These are phyloP conservation scores for Oligia latruncula DNA, from an alignment of 2,888 invertebrate species.

Conservation along the genomic window DNA sequence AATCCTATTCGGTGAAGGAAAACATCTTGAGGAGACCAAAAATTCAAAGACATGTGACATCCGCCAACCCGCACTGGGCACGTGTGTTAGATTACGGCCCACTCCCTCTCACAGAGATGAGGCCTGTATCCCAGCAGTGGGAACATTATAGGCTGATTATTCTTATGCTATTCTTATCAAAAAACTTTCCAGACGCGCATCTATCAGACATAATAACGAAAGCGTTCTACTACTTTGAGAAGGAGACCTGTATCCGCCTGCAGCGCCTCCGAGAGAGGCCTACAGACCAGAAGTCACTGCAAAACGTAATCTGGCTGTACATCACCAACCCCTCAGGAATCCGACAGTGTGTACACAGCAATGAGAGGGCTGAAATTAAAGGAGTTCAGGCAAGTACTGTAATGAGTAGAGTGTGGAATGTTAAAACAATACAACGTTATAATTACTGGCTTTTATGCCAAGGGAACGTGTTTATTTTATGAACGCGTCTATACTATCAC, in stretches of 20 bases:
- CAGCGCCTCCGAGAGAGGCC: constrained; percentile 83
- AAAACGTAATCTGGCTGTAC: constrained; percentile 82
- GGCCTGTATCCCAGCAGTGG: background rate
- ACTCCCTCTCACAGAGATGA: too few relatives aligned
- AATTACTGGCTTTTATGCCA: background rate
- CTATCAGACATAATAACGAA: constrained; percentile 77
- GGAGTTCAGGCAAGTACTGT: constrained; percentile 81
- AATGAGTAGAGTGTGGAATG: background rate
- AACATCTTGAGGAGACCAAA: background rate
- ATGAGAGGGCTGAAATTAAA: constrained; percentile 77
- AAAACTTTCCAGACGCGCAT: constrained; percentile 72
- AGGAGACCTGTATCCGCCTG: constrained; percentile 82
- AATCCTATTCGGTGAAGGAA: background rate
- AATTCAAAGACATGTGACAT: background rate
- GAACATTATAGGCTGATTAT: background rate
- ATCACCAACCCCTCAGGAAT: constrained; percentile 84
- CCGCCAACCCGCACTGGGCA: background rate
- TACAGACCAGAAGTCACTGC: constrained; percentile 77
- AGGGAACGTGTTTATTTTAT: background rate
- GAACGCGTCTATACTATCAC: background rate
- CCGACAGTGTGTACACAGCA: constrained; percentile 85
- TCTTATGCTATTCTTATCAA: background rate
- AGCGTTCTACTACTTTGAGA: constrained; percentile 85
- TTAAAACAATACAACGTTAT: background rate
- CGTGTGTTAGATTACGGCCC: background rate